phyloP scores from a whole-genome alignment of 2,888 invertebrate genomes.

The Phengaris alcon region DNA sequence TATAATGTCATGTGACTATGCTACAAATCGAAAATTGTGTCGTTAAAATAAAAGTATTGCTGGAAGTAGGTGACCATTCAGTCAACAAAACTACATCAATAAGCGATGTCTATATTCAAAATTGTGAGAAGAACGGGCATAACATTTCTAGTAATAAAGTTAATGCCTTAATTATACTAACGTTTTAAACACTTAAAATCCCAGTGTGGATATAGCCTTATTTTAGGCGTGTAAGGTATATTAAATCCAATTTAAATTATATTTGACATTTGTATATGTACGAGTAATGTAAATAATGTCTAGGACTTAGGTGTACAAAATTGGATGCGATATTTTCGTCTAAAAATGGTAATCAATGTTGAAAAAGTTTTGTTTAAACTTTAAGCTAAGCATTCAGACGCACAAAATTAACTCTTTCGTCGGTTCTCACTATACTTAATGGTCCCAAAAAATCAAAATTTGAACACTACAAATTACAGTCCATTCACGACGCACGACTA shows the following conservation, averaged over 20 bases:
- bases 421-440: neutral
- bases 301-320: neutral
- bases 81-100: neutral
- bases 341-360: neutral
- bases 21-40: conserved; percentile 9
- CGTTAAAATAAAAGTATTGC: neutral
- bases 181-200: neutral
- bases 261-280: neutral
- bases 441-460: neutral
- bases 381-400: neutral
- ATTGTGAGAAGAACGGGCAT: conserved; percentile 3
- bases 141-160: conserved; percentile 3
- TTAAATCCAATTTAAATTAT: neutral
- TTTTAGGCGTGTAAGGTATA: conserved; percentile 10
- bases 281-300: conserved; percentile 2
- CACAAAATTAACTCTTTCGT: conserved; percentile 12
- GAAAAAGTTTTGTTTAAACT: neutral
- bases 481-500: neutral
- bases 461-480: neutral
- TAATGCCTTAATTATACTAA: conserved; percentile 17
- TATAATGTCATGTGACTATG: conserved; percentile 20
- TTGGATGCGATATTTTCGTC: neutral
- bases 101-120: neutral
- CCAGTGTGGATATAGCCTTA: conserved; percentile 15
- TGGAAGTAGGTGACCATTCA: no score